Conservation (phyloP, 2,113 vertebrate genomes). For the Ursus arctos region DNA sequence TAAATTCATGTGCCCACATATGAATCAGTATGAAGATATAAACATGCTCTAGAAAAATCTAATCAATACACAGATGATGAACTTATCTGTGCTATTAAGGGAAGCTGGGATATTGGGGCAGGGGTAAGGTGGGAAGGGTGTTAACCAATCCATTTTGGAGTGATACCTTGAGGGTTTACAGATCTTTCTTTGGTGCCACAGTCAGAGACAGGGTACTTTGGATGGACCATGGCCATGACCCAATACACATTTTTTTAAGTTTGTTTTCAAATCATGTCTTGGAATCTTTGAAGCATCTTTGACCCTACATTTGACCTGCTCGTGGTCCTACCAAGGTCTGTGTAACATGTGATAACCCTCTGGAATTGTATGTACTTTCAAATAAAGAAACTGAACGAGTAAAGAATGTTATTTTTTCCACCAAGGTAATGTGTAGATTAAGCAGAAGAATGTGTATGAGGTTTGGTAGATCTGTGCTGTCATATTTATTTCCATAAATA, state of each 20-base stretch:
- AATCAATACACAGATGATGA: background rate
- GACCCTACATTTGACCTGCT: background rate
- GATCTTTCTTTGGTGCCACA: background rate
- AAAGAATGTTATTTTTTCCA: constrained; percentile 15
- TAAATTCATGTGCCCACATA: background rate
- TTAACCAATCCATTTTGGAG: background rate
- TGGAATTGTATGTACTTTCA: background rate
- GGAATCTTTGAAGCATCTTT: background rate
- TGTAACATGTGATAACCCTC: background rate
- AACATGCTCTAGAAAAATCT: background rate
- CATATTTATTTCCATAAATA: constrained; percentile 24
- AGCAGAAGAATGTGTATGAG: background rate
- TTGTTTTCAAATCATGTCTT: constrained; percentile 43
- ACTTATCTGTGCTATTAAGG: background rate
- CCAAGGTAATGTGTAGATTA: background rate
- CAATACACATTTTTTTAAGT: background rate
- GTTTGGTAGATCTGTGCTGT: background rate
- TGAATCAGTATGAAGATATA: background rate
- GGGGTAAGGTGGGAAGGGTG: background rate
- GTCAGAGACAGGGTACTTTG: background rate
- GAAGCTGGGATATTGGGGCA: background rate
- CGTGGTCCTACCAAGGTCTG: background rate
- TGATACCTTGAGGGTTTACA: background rate
- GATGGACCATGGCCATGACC: background rate
- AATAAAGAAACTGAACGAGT: background rate